Conservation (phyloP, 1,140 invertebrate species). For the Vanessa tameamea region DNA sequence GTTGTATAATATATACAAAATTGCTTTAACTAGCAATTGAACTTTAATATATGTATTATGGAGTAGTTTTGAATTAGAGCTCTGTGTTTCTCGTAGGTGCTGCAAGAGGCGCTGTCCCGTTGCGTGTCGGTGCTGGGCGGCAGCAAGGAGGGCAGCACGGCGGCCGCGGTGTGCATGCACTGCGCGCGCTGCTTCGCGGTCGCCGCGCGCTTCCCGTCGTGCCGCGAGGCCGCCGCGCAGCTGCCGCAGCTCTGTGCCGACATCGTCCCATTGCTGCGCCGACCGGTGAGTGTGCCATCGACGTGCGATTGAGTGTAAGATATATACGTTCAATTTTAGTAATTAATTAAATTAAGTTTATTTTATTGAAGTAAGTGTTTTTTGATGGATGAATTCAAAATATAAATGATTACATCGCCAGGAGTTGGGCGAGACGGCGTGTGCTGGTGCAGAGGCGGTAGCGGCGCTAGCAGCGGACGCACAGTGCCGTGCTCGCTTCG, state of each 20-base stretch:
- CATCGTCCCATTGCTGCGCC: slow-evolving; percentile 78
- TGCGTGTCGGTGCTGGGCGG: slow-evolving; percentile 93
- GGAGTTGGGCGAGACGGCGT: slow-evolving; percentile 66
- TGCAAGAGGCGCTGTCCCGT: slow-evolving; percentile 93
- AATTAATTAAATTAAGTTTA: background rate
- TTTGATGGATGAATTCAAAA: background rate
- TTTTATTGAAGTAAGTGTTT: background rate
- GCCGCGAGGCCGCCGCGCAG: slow-evolving; percentile 93
- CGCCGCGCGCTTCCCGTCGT: slow-evolving; percentile 95
- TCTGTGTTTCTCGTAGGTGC: slow-evolving; percentile 78
- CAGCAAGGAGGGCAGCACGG: slow-evolving; percentile 90
- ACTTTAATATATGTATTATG: no score
- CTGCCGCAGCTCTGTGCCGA: slow-evolving; percentile 93
- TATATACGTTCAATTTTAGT: background rate
- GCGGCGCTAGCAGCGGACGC: slow-evolving; percentile 90
- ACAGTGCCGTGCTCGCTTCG: slow-evolving; percentile 92
- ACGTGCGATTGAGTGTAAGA: background rate
- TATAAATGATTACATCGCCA: slow-evolving; percentile 15
- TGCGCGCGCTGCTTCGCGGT: slow-evolving; percentile 96
- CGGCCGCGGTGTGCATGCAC: slow-evolving; percentile 96
- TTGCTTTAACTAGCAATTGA: no score
- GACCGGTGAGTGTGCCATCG: slow-evolving; percentile 46
- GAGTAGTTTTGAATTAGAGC: no score
- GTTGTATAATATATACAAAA: no score
- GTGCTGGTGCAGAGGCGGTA: slow-evolving; percentile 92